A percentile compares a stretch with the other conserved stretches of the same genome.
These are phyloP conservation scores for Hetaerina americana DNA, from an alignment of 1,140 invertebrate genomes.

Conservation along the genomic window DNA sequence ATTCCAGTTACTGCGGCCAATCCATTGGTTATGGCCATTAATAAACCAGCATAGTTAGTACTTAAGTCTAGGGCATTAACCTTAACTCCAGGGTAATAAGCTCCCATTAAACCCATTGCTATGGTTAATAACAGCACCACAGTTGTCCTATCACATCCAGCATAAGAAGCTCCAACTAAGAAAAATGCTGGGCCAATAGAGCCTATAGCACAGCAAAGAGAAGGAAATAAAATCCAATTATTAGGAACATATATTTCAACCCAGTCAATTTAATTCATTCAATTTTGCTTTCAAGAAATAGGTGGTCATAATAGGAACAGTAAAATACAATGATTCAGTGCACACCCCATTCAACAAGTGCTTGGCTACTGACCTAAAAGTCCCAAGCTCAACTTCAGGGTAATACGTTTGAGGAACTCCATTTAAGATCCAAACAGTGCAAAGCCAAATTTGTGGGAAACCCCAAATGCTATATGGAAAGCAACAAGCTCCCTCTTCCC, in stretches of 20 bases:
- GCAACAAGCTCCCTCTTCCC: too few species aligned
- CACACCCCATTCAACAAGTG: too few species aligned
- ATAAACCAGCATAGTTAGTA: conserved; percentile 64
- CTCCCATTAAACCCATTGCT: conserved; percentile 60
- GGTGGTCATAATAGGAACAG: conserved; percentile 40
- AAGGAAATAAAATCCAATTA: background rate
- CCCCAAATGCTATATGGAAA: too few species aligned
- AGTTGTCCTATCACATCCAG: conserved; percentile 50
- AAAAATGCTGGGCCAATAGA: conserved; percentile 61
- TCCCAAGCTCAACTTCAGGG: too few species aligned
- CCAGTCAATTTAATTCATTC: conserved; percentile 33
- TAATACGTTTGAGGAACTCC: too few species aligned
- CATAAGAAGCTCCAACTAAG: conserved; percentile 64
- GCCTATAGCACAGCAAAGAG: conserved; percentile 29
- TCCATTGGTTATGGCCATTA: conserved; percentile 75
- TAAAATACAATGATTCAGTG: conserved; percentile 36
- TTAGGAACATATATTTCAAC: background rate
- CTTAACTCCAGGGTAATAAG: conserved; percentile 62
- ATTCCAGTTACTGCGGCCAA: conserved; percentile 70
- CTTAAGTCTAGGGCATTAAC: conserved; percentile 71
- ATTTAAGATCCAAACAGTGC: too few species aligned
- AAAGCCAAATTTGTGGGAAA: too few species aligned
- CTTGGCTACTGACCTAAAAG: too few species aligned
- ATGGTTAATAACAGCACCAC: conserved; percentile 53
- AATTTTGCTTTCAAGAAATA: conserved; percentile 43